Evolutionary conservation across 1,140 invertebrate genomes (phyloP), one percentile per base, ranked within the genome.

Genomic region (Trypoxylus dichotomus): DNA sequence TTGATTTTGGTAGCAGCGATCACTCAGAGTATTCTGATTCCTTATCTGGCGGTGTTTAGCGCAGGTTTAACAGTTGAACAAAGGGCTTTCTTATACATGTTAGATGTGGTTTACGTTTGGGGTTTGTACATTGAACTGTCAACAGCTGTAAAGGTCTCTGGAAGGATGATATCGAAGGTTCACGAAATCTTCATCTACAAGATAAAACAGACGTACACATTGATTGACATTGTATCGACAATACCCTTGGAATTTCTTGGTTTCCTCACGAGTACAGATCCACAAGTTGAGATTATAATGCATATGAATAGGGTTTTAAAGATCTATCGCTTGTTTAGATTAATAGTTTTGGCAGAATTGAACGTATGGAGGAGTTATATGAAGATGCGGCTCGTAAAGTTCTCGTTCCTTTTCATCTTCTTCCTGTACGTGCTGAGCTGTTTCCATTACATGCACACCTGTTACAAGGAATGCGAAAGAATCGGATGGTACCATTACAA

Each of bases 101-200:
- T 78, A 29, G 77, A 78, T 42, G 25, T 78, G 7, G n/a, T 78
- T 43, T 78, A 78, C 25, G n/a, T 78, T 21, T 29, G 29, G 21
- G 77, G 42, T 19, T 74, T 78, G 27, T 78, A 78, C 24, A 25
- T 78, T 5, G 47, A 78, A 15, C 1, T 68, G 13, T 78, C 77
- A 1, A 78, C 77, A n/a, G 77, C 77, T n/a, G 21, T 78, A 2
- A 78, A 24, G 27, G 32, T 13, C 2, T 41, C 54, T 25, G 37
- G 58, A 25, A 1, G 24, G 3, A 13, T 78, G 29, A 75, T 75
- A 13, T 73, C 68, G 1, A 74, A 74, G 13, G 19, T 43, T 8
- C 8, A 19, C 10, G 42, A 41, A 21, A 78, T 78, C 8, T 63
- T 78, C 7, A 75, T 78, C 2, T 74, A 78, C n/a, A 58, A 60